Evolutionary conservation across 2,113 vertebrate species (phyloP).

Genomic region (Mormoops blainvillei): DNA sequence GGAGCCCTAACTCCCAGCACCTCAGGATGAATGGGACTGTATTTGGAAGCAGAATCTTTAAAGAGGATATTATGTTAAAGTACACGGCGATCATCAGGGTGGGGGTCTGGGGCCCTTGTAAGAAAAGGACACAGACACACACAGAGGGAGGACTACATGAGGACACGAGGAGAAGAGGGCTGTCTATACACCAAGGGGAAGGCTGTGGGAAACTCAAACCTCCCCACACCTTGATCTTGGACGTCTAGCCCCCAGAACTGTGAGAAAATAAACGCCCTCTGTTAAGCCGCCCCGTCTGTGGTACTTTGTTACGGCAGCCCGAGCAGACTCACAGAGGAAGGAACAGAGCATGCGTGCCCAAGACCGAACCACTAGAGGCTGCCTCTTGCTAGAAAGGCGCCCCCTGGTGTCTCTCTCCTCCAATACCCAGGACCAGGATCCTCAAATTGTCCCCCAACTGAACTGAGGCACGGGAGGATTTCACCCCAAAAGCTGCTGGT

Average conservation of each 20-base stretch:
- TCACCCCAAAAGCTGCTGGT: background rate
- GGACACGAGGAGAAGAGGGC: too few relatives aligned
- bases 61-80: background rate
- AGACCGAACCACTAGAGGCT: fast-evolving
- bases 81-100: background rate
- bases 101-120: background rate
- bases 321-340: too few relatives aligned
- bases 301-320: background rate
- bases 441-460: fast-evolving
- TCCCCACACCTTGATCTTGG: background rate
- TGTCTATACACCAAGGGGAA: fast-evolving
- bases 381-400: background rate
- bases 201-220: background rate
- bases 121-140: background rate
- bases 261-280: background rate
- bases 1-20: background rate
- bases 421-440: background rate
- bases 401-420: background rate
- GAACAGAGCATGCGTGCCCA: too few relatives aligned
- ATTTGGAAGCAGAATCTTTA: background rate
- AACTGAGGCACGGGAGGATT: background rate
- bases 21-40: background rate
- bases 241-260: background rate
- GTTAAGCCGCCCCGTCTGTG: background rate
- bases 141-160: fast-evolving